Base-by-base conservation (phyloP, 2,797 vertebrate species). In the Anas bahamensis region DNA sequence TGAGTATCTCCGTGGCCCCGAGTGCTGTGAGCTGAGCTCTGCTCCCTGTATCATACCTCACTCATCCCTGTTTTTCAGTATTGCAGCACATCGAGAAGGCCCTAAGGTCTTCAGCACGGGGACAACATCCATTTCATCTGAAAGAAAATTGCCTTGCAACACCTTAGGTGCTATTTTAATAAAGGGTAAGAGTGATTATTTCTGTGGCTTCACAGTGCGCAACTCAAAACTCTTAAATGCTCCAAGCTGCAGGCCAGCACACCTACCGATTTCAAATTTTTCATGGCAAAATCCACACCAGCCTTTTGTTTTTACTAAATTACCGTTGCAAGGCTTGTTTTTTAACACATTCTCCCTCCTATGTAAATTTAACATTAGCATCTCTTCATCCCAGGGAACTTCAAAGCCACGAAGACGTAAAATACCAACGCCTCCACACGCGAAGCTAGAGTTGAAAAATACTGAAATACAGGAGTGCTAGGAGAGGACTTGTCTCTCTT, bases 231-330 rank as follows among this genome's bases (percentile, higher is more conserved):
- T 50, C 63, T 44, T 48, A 18, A 50, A 26, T 0, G 0, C 46
- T 33, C 72, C 78, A 70, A 79, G 50, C 65, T 8, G 10, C 52
- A 82, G 71, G 63, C 53, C 59, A 86, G 60, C 48, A 68, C 48
- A 79, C 60, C 42, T 73, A 28, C 42, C 13, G 64, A 64, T 52
- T 61, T 59, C 11, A 46, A 5, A 3, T 19, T 84, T 41, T 37
- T 75, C 37, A 24, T 29, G 39, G 48, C 56, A 82, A 39, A 91
- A 88, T 63, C 90, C 90, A 82, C 60, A 83, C 6, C 68, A 52
- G 48, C 24, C 44, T 76, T 88, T 91, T 64, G 63, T 70, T 91
- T 88, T 73, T 10, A 28, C 56, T 76, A 44, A 73, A 88, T 91
- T 83, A 73, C 69, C 57, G 89, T 31, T 55, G 41, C 37, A 79